Percentiles rank a stretch among this genome's conserved stretches.
phyloP scores from a whole-genome alignment of 2,888 invertebrate species.

The Aleiodes alternator region DNA sequence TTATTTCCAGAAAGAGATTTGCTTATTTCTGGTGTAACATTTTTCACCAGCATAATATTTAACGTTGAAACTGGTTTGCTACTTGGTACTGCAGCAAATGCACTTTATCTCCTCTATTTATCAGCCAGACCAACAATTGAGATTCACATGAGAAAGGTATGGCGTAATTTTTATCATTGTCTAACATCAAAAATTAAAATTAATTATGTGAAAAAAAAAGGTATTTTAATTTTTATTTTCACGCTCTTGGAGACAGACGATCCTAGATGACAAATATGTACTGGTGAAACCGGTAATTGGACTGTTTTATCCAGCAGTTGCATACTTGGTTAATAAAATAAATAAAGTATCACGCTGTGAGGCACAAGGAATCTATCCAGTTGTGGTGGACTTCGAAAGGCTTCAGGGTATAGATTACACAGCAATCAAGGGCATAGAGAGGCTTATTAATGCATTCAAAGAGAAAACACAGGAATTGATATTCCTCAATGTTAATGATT shows the following conservation, averaged over 20 bases:
- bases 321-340: slow-evolving; percentile 80
- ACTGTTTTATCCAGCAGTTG: slow-evolving; percentile 84
- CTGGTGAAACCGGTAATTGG: slow-evolving; percentile 81
- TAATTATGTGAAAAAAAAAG: not conserved
- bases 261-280: slow-evolving; percentile 77
- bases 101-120: slow-evolving; percentile 80
- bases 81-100: slow-evolving; percentile 82
- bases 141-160: slow-evolving; percentile 75
- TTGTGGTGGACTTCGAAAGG: slow-evolving; percentile 81
- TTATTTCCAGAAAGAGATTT: slow-evolving; percentile 78
- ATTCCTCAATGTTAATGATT: slow-evolving; percentile 74
- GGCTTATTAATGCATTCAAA: slow-evolving; percentile 78
- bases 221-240: slow-evolving; percentile 41
- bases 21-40: slow-evolving; percentile 82
- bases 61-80: slow-evolving; percentile 89
- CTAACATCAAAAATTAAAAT: slow-evolving; percentile 57
- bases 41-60: slow-evolving; percentile 81
- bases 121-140: slow-evolving; percentile 81
- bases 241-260: slow-evolving; percentile 71
- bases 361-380: slow-evolving; percentile 75
- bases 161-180: slow-evolving; percentile 52
- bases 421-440: slow-evolving; percentile 80
- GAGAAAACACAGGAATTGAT: slow-evolving; percentile 77
- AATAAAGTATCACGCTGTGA: slow-evolving; percentile 75
- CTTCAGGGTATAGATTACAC: slow-evolving; percentile 83